A percentile compares a stretch with the other conserved stretches of the same genome.
Evolutionary conservation across 2,797 vertebrate genomes (phyloP).

Genomic region (Psittacula echo): DNA sequence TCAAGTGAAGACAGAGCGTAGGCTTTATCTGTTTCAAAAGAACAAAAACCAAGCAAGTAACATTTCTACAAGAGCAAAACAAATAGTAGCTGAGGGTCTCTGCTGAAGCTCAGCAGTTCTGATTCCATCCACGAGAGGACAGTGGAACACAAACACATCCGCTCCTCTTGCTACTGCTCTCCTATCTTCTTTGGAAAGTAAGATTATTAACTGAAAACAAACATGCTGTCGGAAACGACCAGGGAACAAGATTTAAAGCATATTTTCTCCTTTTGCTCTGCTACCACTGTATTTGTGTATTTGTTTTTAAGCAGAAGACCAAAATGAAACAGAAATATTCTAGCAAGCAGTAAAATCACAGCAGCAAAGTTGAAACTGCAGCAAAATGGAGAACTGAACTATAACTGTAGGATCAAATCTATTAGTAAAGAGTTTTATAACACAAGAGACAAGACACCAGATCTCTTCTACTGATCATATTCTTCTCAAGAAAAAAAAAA

Average conservation of each 20-base stretch:
- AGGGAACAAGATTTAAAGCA: background rate
- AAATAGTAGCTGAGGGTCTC: background rate
- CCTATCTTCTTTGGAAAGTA: background rate
- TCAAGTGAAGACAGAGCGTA: background rate
- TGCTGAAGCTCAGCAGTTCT: constrained; percentile 4
- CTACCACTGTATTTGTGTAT: background rate
- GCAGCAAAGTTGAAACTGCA: background rate
- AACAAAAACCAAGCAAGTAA: background rate
- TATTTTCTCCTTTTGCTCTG: background rate
- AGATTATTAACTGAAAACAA: constrained; percentile 35
- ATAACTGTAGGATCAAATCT: background rate
- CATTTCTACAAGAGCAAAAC: background rate
- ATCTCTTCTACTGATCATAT: background rate
- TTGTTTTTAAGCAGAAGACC: background rate
- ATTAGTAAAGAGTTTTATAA: background rate
- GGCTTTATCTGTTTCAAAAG: background rate
- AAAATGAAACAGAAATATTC: background rate
- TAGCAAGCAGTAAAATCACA: background rate
- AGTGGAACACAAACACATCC: constrained; percentile 59
- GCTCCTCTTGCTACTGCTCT: background rate
- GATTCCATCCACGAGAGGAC: constrained; percentile 68
- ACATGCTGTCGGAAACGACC: background rate
- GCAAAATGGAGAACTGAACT: background rate
- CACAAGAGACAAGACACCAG: background rate
- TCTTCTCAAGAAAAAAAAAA: background rate